Conservation (phyloP, 1,140 invertebrate genomes). For the Nasonia longicornis region DNA sequence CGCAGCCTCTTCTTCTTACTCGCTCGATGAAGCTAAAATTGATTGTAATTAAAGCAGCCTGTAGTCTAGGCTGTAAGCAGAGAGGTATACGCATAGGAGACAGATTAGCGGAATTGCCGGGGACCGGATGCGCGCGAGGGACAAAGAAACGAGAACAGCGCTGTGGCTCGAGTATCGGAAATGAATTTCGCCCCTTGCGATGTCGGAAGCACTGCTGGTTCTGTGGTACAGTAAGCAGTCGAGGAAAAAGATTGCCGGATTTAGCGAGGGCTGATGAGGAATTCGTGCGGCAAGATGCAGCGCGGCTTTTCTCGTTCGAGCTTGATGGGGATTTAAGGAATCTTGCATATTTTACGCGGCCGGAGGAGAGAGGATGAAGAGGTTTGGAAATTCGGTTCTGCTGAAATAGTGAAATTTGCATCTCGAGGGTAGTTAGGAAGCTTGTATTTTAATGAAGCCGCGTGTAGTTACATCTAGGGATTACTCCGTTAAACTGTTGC, state of each 20-base stretch:
- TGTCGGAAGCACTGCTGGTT: neutral
- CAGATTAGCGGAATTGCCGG: conserved; percentile 1
- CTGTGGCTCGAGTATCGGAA: conserved; percentile 1
- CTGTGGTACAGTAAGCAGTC: neutral
- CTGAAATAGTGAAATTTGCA: neutral
- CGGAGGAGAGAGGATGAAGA: neutral
- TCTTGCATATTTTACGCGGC: neutral
- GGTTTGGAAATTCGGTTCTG: conserved; percentile 1
- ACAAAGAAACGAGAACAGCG: neutral
- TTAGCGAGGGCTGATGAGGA: neutral
- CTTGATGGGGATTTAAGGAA: conserved; percentile 1
- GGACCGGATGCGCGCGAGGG: neutral
- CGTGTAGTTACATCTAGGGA: neutral
- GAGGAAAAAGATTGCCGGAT: neutral
- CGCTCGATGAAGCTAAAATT: conserved; percentile 8
- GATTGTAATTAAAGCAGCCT: conserved; percentile 17
- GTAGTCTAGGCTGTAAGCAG: neutral
- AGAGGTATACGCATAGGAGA: neutral
- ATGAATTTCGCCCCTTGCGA: neutral
- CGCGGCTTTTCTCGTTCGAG: neutral
- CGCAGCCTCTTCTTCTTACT: neutral
- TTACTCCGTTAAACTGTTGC: neutral
- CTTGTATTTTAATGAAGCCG: neutral
- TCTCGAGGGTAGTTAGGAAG: conserved; percentile 4
- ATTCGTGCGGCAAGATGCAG: neutral